Evolutionary conservation across 2,797 vertebrate species (phyloP), one percentile per base, ranked within the genome.

Genomic region (Acanthis flammea): DNA sequence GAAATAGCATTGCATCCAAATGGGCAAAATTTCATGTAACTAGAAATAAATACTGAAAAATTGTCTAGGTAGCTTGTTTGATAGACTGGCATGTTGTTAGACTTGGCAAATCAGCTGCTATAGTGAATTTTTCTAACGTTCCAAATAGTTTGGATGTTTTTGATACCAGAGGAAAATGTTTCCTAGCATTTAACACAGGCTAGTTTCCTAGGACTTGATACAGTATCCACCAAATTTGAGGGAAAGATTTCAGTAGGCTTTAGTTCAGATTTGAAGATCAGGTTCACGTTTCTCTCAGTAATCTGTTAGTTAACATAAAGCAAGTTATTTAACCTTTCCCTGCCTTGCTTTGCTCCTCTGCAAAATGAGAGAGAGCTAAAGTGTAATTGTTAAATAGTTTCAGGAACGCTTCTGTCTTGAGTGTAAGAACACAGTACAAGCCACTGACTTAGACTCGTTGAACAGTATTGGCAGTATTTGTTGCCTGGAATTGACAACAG

Each of bases 1-100:
- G 41, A 76, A 62, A 51, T 37, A 51, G n/a, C 62, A 76, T 91
- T 91, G 53, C 51, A 73, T 95, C 81, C 87, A 94, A 92, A 73
- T 85, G 77, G 55, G 60, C 78, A 92, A 85, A 72, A 79, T 70
- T 73, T 93, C 41, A 35, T 33, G 35, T 84, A 81, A 73, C 44
- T 72, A 60, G 75, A 82, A 91, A 55, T 78, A 85, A 86, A 65
- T 79, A 33, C 31, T 70, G 74, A 78, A 82, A 70, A 62, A 14
- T 12, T 68, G 44, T 48, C 31, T 90, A 6, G 2, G 0, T 72
- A 61, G 62, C 58, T 80, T 41, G 15, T 91, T 48, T 4, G 1
- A 21, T 37, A 73, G 75, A 28, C 60, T 76, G 76, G 37, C 42
- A 53, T 1, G 0, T 72, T 73, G 22, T 70, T 82, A 37, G 87